Conservation (phyloP, 2,113 vertebrate species). For the Vulpes lagopus region DNA sequence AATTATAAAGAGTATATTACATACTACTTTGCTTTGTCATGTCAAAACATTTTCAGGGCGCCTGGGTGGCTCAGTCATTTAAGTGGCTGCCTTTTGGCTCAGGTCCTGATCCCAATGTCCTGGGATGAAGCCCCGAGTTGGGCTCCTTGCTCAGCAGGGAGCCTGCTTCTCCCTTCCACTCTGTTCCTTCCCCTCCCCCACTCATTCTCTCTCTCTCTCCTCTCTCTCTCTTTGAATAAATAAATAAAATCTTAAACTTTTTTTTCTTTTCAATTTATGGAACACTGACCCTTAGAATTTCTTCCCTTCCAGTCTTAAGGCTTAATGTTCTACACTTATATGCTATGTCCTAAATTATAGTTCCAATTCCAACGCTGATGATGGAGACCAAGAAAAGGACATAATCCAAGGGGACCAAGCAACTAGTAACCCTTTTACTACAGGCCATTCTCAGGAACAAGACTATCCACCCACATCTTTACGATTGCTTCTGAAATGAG, state of each 20-base stretch:
- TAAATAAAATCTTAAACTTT: not conserved
- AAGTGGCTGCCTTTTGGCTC: not conserved
- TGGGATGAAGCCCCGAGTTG: not conserved
- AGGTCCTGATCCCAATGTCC: not conserved
- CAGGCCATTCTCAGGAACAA: not conserved
- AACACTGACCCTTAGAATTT: not conserved
- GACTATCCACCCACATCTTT: not conserved
- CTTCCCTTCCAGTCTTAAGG: not conserved
- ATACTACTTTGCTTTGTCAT: not conserved
- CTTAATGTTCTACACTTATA: not conserved
- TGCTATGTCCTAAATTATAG: not conserved
- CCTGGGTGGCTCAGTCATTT: not conserved
- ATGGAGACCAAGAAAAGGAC: not conserved
- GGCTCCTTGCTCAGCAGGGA: not conserved
- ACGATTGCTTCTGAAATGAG: not conserved
- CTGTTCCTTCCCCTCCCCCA: rapidly evolving
- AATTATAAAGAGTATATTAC: not conserved
- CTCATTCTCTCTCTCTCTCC: not conserved
- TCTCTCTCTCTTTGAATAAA: not conserved
- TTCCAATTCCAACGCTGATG: not conserved
- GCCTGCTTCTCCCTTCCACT: not conserved
- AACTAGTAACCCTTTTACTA: not conserved
- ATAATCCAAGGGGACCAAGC: not conserved
- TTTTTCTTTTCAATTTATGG: not conserved
- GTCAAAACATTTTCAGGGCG: not conserved